Conservation (phyloP, 1,140 invertebrate species). For the Platorchestia sp. region DNA sequence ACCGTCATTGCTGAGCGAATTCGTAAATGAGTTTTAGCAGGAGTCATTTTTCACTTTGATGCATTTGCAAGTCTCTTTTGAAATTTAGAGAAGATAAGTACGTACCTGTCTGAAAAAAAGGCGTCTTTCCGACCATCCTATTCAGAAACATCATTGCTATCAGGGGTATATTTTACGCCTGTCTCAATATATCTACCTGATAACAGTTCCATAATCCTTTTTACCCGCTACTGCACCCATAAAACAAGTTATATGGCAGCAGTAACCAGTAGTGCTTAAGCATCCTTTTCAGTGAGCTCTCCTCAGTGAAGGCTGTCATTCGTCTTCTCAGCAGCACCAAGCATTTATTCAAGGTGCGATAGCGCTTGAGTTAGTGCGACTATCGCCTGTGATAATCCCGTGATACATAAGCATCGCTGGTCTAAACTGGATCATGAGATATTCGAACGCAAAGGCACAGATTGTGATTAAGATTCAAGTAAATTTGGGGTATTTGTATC, state of each 20-base stretch:
- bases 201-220: constrained; percentile 54
- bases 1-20: background rate
- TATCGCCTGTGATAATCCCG: constrained; percentile 25
- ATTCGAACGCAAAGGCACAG: background rate
- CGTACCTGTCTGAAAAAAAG: constrained; percentile 44
- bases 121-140: constrained; percentile 2
- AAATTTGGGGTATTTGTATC: constrained; percentile 4
- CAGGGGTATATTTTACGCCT: constrained; percentile 51
- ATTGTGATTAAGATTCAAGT: constrained; percentile 36
- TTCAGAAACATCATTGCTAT: constrained; percentile 49
- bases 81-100: constrained; percentile 44
- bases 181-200: constrained; percentile 52
- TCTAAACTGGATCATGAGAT: constrained; percentile 51
- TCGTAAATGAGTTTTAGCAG: background rate
- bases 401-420: constrained; percentile 23
- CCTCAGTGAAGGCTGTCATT: background rate
- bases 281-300: constrained; percentile 33
- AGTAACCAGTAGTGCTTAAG: constrained; percentile 37
- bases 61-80: background rate
- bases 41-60: constrained; percentile 23
- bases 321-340: constrained; percentile 49
- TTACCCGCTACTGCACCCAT: constrained; percentile 51
- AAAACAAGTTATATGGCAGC: constrained; percentile 39
- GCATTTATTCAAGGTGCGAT: constrained; percentile 9
- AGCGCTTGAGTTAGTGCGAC: constrained; percentile 40